These are phyloP conservation scores for Rhabdophis nuchalis DNA, from an alignment of 2,797 vertebrate genomes.

Conservation along the genomic window DNA sequence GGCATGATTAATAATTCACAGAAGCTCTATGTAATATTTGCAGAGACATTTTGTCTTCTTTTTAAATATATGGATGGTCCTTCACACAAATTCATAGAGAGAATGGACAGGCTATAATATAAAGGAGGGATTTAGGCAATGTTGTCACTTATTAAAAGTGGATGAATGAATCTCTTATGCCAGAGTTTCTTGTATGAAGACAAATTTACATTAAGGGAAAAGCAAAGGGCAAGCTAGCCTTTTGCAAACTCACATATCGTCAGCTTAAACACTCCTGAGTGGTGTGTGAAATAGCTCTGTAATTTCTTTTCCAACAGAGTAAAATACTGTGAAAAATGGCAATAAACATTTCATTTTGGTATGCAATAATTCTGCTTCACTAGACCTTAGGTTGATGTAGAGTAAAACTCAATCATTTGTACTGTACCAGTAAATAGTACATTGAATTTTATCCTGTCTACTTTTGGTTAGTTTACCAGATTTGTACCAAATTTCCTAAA, in stretches of 20 bases:
- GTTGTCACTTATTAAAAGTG: neutral
- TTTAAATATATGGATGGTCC: neutral
- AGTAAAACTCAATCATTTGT: constrained; percentile 8
- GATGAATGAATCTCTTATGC: neutral
- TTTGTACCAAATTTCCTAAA: constrained; percentile 12
- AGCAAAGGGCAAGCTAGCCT: neutral
- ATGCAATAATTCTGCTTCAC: constrained; percentile 2
- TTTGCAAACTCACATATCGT: neutral
- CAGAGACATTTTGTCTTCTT: rapidly evolving
- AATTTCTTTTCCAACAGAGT: rapidly evolving
- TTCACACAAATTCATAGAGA: neutral
- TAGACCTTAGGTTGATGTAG: neutral
- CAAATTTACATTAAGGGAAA: neutral
- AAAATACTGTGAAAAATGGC: neutral
- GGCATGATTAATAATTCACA: neutral
- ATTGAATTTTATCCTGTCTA: neutral
- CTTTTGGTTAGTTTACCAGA: neutral
- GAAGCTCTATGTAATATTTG: neutral
- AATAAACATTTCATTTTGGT: neutral
- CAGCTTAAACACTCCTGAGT: neutral
- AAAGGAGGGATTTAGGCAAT: neutral
- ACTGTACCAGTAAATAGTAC: neutral
- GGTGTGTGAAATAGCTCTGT: neutral
- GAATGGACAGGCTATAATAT: neutral
- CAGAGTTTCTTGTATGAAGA: neutral